Evolutionary conservation across 2,797 vertebrate species (phyloP).

Genomic region (Oreonectes daqikongensis): DNA sequence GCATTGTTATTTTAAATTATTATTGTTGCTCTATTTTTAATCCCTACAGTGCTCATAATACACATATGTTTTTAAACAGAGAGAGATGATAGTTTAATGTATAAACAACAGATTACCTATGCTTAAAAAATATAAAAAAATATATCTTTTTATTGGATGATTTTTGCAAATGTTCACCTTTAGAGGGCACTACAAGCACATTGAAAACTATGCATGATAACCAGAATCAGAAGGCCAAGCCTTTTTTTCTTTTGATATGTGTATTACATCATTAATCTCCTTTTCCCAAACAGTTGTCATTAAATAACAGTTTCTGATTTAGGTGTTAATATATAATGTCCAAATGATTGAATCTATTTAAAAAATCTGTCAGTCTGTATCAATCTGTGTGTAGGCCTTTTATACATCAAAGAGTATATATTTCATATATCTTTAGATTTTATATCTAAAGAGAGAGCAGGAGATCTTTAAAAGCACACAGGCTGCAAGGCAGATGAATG

Average conservation of each 20-base stretch:
- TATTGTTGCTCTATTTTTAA: too few species aligned
- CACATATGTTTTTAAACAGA: too few species aligned
- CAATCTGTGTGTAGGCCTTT: not conserved
- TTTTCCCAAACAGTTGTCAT: not conserved
- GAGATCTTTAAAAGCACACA: conserved; percentile 27
- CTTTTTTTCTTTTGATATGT: not conserved
- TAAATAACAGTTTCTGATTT: not conserved
- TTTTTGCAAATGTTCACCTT: conserved; percentile 21
- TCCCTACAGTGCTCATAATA: too few species aligned
- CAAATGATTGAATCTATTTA: too few species aligned
- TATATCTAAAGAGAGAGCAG: not conserved
- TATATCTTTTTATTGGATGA: not conserved
- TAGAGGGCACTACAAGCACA: conserved; percentile 20
- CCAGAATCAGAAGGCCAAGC: not conserved
- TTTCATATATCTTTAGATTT: not conserved
- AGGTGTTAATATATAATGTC: not conserved
- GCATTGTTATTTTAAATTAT: not conserved
- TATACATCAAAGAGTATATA: not conserved
- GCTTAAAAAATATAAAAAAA: too few species aligned
- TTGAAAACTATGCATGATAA: not conserved
- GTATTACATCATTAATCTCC: not conserved
- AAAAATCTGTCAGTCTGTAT: not conserved
- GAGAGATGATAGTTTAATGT: too few species aligned
- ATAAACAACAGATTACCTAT: too few species aligned
- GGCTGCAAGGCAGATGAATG: conserved; percentile 51